Conservation (phyloP, 2,888 invertebrate species). For the Marronus borbonicus region DNA sequence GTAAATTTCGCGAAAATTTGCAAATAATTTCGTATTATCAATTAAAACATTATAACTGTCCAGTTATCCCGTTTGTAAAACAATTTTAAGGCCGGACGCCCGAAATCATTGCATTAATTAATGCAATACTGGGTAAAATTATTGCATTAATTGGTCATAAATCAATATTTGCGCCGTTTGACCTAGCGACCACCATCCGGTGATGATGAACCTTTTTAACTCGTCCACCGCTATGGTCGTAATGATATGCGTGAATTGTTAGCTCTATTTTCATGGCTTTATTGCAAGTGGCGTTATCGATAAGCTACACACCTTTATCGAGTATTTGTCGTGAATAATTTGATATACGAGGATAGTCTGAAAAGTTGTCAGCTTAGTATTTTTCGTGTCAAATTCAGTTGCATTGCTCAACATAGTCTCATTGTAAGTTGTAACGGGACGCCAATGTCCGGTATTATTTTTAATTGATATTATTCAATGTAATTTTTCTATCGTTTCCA, state of each 20-base stretch:
- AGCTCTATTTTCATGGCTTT: neutral
- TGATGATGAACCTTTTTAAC: constrained; percentile 10
- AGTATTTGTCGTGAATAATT: neutral
- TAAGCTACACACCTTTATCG: neutral
- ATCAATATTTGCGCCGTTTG: constrained; percentile 4
- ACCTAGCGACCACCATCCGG: neutral
- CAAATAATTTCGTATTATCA: constrained; percentile 10
- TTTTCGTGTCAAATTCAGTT: no score
- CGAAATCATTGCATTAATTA: constrained; percentile 15
- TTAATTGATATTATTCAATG: no score
- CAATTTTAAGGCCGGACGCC: constrained; percentile 16
- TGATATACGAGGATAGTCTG: no score
- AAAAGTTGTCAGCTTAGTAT: no score
- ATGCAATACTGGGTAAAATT: neutral
- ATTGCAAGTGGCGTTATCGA: neutral
- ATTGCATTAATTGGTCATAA: constrained; percentile 13
- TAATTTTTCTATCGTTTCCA: no score
- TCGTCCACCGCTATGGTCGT: no score
- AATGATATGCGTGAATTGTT: no score
- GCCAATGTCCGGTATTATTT: no score
- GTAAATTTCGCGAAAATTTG: neutral
- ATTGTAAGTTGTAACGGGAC: no score
- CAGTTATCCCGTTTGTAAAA: neutral
- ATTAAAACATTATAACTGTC: constrained; percentile 9
- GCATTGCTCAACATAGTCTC: no score